Evolutionary conservation across 2,113 vertebrate species (phyloP).

Genomic region (Corynorhinus townsendii): DNA sequence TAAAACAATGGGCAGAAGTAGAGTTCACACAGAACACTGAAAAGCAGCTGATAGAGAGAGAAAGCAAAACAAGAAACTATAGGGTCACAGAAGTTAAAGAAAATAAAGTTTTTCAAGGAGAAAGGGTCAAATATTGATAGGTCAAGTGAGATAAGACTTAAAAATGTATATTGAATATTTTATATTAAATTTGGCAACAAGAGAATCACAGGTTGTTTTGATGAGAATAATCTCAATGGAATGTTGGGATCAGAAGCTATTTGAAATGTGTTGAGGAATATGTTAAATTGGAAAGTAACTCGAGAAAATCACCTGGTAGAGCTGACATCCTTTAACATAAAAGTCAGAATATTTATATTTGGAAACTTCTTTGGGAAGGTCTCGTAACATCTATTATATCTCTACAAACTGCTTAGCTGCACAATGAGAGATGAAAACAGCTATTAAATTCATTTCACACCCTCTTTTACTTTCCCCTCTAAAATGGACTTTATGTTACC

Average conservation of each 20-base stretch:
- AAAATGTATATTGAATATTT: background rate
- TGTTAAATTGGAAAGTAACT: constrained; percentile 23
- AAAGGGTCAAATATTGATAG: background rate
- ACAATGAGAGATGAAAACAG: background rate
- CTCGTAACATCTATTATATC: background rate
- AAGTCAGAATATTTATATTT: constrained; percentile 4
- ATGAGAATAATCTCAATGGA: background rate
- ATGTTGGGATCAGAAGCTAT: background rate
- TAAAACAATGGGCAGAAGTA: background rate
- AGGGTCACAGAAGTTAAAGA: background rate
- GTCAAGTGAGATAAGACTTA: background rate
- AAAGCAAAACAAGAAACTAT: background rate
- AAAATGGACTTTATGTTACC: background rate
- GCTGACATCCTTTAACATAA: background rate
- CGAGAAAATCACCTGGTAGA: constrained; percentile 44
- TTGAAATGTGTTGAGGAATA: constrained; percentile 1
- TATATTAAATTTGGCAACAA: background rate
- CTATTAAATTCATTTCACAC: background rate
- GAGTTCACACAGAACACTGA: background rate
- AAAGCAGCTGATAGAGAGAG: background rate
- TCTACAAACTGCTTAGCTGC: background rate
- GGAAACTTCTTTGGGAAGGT: background rate
- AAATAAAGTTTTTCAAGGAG: background rate
- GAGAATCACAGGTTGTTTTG: background rate
- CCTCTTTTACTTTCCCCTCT: background rate